phyloP scores from a whole-genome alignment of 1,140 invertebrate species.

The Diploscapter pachys region DNA sequence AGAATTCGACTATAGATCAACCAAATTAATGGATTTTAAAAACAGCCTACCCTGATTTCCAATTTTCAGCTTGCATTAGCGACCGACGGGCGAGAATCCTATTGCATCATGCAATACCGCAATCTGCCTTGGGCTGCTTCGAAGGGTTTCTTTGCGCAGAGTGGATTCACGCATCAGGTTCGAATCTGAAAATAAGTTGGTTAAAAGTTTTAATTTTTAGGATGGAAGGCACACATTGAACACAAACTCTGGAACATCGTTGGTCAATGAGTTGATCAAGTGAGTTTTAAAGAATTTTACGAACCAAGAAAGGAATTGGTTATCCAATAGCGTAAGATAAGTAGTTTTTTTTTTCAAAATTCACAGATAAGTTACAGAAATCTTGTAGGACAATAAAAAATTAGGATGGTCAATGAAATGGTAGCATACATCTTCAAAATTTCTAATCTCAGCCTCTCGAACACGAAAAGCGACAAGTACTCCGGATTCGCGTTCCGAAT shows the following conservation, averaged over 20 bases:
- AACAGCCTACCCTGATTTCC: not conserved
- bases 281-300: not conserved
- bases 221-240: conserved; percentile 21
- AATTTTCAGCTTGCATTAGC: conserved; percentile 29
- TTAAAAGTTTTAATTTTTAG: too few species aligned
- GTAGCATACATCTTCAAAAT: not conserved
- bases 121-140: conserved; percentile 29
- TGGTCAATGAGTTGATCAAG: conserved; percentile 28
- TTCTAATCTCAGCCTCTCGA: conserved; percentile 17
- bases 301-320: too few species aligned
- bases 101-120: conserved; percentile 27
- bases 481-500: conserved; percentile 40
- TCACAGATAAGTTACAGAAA: too few species aligned
- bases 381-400: too few species aligned
- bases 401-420: not conserved
- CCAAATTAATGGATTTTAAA: not conserved
- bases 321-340: too few species aligned
- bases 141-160: conserved; percentile 34
- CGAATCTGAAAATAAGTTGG: too few species aligned
- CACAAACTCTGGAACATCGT: conserved; percentile 32
- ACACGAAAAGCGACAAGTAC: conserved; percentile 30
- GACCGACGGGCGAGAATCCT: conserved; percentile 31
- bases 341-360: too few species aligned
- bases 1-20: too few species aligned
- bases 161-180: conserved; percentile 17